Evolutionary conservation across 2,888 invertebrate species (phyloP).

Genomic region (Therioaphis trifolii): DNA sequence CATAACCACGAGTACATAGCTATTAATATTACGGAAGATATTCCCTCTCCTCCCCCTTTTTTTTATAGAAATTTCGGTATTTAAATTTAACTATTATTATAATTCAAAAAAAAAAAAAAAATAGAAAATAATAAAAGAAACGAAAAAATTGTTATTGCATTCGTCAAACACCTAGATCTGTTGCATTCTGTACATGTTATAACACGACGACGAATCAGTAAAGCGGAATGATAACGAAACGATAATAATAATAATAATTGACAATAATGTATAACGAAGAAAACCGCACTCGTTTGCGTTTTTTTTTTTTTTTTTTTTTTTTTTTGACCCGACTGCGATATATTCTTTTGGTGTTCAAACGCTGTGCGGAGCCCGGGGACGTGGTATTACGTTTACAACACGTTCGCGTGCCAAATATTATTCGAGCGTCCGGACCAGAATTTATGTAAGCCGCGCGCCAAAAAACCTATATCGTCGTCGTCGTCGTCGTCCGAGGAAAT

Average conservation of each 20-base stretch:
- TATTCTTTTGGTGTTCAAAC: constrained; percentile 1
- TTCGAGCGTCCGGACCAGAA: constrained; percentile 40
- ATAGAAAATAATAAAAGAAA: too few relatives aligned
- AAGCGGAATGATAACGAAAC: not conserved
- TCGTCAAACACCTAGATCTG: too few relatives aligned
- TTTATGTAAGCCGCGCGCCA: constrained; percentile 54
- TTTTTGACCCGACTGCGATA: not conserved
- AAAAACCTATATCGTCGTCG: constrained; percentile 31
- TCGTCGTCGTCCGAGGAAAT: constrained; percentile 24
- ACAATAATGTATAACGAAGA: not conserved
- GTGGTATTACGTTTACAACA: not conserved
- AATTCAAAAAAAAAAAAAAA: too few relatives aligned
- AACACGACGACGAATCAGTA: not conserved
- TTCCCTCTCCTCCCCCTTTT: too few relatives aligned
- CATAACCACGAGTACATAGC: too few relatives aligned
- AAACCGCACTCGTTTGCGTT: not conserved
- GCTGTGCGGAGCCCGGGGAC: not conserved
- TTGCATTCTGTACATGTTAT: too few relatives aligned
- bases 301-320: too few relatives aligned
- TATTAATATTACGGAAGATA: too few relatives aligned
- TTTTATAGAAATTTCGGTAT: too few relatives aligned
- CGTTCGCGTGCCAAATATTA: constrained; percentile 46
- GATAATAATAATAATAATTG: too few relatives aligned
- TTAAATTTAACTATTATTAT: too few relatives aligned
- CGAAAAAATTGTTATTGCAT: too few relatives aligned